These are phyloP conservation scores for Paradoxurus hermaphroditus DNA, from an alignment of 2,113 vertebrate species.

Conservation along the genomic window DNA sequence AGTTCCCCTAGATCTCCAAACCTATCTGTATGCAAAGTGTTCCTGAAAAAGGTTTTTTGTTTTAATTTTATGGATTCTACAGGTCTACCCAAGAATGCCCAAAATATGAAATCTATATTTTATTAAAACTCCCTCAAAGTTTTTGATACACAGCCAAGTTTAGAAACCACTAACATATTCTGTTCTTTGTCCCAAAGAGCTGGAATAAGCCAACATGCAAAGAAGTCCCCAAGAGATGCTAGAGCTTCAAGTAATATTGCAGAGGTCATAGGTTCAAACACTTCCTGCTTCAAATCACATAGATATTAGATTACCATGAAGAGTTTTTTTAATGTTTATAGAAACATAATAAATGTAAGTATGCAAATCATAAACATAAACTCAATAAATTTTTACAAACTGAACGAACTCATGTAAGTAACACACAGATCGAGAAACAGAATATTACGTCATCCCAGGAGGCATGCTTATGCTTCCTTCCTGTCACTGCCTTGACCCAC, in stretches of 20 bases:
- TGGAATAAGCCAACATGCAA: neutral
- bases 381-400: neutral
- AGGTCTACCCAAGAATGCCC: neutral
- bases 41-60: neutral
- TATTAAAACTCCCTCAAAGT: neutral
- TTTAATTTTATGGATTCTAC: neutral
- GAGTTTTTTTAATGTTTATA: neutral
- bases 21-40: neutral
- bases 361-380: neutral
- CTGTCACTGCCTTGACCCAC: neutral
- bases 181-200: neutral
- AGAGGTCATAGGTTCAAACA: neutral
- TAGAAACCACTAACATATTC: neutral
- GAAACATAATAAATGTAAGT: neutral
- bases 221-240: rapidly evolving
- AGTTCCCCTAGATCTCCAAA: neutral
- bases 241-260: neutral
- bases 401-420: neutral
- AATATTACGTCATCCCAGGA: neutral
- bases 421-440: neutral
- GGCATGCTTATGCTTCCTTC: neutral
- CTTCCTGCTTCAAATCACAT: neutral
- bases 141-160: neutral
- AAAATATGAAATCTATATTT: neutral
- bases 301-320: neutral